Conservation (phyloP, 1,140 invertebrate genomes). For the Himalopsyche phryganea region DNA sequence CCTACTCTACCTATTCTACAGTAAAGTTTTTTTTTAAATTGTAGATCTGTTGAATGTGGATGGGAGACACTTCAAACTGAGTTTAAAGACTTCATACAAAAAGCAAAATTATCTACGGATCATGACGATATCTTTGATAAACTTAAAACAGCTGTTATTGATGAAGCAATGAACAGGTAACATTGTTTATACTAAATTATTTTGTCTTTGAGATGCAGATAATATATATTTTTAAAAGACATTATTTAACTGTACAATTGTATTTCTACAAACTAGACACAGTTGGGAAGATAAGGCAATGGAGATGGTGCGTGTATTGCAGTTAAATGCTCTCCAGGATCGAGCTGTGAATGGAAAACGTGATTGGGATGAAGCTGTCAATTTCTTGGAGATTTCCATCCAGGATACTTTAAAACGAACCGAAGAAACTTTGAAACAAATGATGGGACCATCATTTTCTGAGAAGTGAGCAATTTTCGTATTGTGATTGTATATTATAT, state of each 20-base stretch:
- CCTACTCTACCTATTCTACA: neutral
- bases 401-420: constrained; percentile 71
- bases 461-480: constrained; percentile 34
- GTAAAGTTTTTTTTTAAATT: constrained; percentile 5
- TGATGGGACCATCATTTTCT: constrained; percentile 73
- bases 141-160: constrained; percentile 84
- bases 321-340: constrained; percentile 93
- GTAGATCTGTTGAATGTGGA: constrained; percentile 60
- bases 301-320: constrained; percentile 86
- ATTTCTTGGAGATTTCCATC: constrained; percentile 83
- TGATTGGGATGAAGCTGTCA: constrained; percentile 91
- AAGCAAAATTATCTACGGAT: constrained; percentile 65
- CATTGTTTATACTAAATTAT: neutral
- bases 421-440: constrained; percentile 66
- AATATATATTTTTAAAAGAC: neutral
- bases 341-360: constrained; percentile 84
- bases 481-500: neutral
- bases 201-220: neutral
- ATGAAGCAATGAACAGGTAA: constrained; percentile 67
- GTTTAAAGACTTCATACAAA: constrained; percentile 77
- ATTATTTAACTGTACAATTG: neutral
- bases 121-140: constrained; percentile 90
- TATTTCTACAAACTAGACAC: constrained; percentile 69
- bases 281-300: constrained; percentile 82
- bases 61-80: constrained; percentile 85